These are phyloP conservation scores for Syngnathus typhle DNA, from an alignment of 2,113 vertebrate genomes.

Conservation along the genomic window DNA sequence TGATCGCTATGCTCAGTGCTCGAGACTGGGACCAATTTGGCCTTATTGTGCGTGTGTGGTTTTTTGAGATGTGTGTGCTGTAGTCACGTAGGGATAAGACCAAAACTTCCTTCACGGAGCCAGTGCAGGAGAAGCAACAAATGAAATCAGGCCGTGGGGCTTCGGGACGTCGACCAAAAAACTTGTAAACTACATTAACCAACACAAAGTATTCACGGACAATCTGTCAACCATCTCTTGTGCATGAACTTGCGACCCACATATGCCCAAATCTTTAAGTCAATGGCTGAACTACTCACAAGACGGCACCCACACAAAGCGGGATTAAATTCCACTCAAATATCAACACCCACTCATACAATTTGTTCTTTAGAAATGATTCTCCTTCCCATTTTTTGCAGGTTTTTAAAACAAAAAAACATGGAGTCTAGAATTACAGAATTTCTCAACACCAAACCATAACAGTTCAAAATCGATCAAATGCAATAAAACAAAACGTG, in stretches of 20 bases:
- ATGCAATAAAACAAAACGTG: background rate
- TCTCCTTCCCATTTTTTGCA: background rate
- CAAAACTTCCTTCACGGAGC: too few relatives aligned
- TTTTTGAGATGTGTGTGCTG: too few relatives aligned
- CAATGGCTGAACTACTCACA: constrained; percentile 15
- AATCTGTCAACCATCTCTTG: background rate
- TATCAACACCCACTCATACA: background rate
- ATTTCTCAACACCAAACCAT: background rate
- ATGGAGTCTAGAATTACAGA: too few relatives aligned
- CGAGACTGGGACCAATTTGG: too few relatives aligned
- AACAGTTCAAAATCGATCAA: background rate
- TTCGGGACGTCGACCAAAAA: background rate
- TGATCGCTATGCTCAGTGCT: background rate
- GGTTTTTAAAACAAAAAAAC: background rate
- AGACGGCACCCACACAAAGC: constrained; percentile 16
- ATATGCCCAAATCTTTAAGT: background rate
- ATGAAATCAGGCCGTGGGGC: too few relatives aligned
- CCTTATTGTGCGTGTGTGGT: too few relatives aligned
- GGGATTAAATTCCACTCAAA: too few relatives aligned
- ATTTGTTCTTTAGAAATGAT: background rate
- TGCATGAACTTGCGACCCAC: background rate
- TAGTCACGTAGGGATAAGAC: too few relatives aligned
- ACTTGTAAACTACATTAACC: background rate
- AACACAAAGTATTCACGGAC: background rate
- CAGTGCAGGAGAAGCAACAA: too few relatives aligned